Evolutionary conservation across 2,113 vertebrate species (phyloP).

Genomic region (Atractosteus spatula): DNA sequence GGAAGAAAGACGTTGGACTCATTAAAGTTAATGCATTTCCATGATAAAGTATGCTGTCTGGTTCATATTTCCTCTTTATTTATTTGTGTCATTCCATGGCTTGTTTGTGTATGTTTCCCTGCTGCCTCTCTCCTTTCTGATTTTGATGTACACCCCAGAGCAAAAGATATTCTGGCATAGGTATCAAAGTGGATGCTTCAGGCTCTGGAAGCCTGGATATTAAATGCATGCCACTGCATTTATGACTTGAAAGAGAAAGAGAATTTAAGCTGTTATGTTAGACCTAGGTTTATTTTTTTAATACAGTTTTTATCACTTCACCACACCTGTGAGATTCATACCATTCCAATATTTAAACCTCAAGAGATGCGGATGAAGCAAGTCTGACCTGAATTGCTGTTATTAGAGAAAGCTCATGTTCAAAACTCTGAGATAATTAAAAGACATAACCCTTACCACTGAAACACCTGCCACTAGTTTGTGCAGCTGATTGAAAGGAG

Average conservation of each 20-base stretch:
- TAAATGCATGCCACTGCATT: neutral
- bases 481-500: neutral
- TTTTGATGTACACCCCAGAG: neutral
- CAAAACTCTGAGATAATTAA: neutral
- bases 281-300: neutral
- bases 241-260: slow-evolving; percentile 2
- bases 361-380: neutral
- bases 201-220: neutral
- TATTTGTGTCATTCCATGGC: neutral
- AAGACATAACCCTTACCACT: neutral
- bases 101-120: neutral
- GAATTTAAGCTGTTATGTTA: neutral
- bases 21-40: too few relatives aligned
- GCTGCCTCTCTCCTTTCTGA: too few relatives aligned
- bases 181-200: neutral
- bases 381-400: neutral
- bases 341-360: too few relatives aligned
- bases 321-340: neutral
- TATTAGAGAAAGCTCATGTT: neutral
- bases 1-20: too few relatives aligned
- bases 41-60: slow-evolving; percentile 1
- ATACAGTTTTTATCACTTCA: neutral
- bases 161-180: neutral
- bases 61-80: slow-evolving; percentile 29
- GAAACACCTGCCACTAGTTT: neutral